Evolutionary conservation across 2,113 vertebrate genomes (phyloP).

Genomic region (Lanius ludovicianus): DNA sequence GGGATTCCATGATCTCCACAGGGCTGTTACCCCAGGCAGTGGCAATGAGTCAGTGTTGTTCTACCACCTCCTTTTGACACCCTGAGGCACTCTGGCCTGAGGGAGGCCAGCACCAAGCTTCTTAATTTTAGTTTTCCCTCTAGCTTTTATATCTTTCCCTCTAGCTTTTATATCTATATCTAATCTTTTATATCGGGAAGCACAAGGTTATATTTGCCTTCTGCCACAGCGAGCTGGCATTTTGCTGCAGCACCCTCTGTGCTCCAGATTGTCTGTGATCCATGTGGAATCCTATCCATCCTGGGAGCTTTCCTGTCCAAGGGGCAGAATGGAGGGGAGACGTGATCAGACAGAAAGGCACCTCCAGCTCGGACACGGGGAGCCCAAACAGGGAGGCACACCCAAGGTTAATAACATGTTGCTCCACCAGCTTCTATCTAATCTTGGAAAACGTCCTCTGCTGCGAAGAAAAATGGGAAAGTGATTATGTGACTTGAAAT

Average conservation of each 20-base stretch:
- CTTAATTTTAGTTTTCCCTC: neutral
- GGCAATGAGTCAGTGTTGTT: neutral
- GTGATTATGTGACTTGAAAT: conserved; percentile 67
- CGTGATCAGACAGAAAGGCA: conserved; percentile 58
- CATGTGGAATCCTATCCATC: neutral
- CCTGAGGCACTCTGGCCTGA: neutral
- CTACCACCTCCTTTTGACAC: neutral
- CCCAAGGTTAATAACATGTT: conserved; percentile 49
- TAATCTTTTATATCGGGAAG: neutral
- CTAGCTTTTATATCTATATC: too few species aligned
- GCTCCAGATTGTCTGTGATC: neutral
- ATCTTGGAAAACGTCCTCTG: conserved; percentile 58
- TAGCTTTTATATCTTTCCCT: too few species aligned
- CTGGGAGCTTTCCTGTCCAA: neutral
- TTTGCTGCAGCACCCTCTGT: neutral
- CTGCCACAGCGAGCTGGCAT: neutral
- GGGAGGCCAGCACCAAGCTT: neutral
- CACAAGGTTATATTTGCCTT: neutral
- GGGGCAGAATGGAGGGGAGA: neutral
- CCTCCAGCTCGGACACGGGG: neutral
- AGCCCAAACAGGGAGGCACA: conserved; percentile 30
- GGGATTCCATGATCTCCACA: neutral
- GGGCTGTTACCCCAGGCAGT: neutral
- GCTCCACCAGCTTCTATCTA: conserved; percentile 56
- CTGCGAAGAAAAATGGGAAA: conserved; percentile 52